Evolutionary conservation across 2,888 invertebrate species (phyloP), one percentile per base, ranked within the genome.

Genomic region (Unio delphinus): DNA sequence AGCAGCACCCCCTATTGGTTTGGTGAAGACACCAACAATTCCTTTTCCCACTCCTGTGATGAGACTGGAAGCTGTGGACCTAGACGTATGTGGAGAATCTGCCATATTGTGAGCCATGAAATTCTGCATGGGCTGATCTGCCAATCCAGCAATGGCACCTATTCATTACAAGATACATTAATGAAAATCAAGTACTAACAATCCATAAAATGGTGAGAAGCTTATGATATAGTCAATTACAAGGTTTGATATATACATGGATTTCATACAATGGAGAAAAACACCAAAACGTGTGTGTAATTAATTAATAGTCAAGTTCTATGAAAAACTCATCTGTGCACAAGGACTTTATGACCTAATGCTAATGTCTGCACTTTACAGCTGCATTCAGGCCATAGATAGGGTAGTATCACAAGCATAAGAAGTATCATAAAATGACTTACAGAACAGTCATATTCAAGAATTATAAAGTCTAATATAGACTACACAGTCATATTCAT

Each of bases 1-100:
- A 0, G 97, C 98, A 28, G 97, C 97, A 3, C 97, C 98, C 84
- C 96, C 96, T 26, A 98, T 92, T 8, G 98, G 98, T 89, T 97
- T 97, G 0, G 97, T 94, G 17, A 98, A 92, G 0, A 95, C 95
- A 1, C 98, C 98, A 0, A 98, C 93, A 4, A 98, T 90, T 1
- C 98, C 97, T 79, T 95, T 94, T 5, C 97, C 95, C 8, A 98
- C 92, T 0, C 96, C 97, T 4, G 88, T 84, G 34, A 91, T 84
- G 55, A 91, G 69, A n/a, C 86, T 87, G 54, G 87, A 80, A 4
- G 90, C 89, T 93, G 92, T 20, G 91, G 92, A 56, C 5, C 79
- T 75, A 28, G 78, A 69, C n/a, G 74, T 20, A 18, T 65, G 56
- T 17, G 68, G 23, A 28, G 76, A 71, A 34, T 69, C 70, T 63